Evolutionary conservation across 1,140 invertebrate genomes (phyloP).

Genomic region (Piezodorus guildinii): DNA sequence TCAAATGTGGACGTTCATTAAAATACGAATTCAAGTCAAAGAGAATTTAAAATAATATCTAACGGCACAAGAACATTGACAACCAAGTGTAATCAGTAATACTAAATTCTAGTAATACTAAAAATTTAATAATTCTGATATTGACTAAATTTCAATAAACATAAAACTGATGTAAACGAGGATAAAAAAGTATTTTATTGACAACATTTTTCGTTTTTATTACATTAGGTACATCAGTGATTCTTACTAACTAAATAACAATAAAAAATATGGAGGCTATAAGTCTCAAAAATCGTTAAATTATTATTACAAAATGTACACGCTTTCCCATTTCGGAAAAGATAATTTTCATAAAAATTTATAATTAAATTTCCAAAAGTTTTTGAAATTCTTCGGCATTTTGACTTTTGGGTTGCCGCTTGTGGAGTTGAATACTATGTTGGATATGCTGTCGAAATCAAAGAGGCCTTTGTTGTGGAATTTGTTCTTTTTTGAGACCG

Average conservation of each 20-base stretch:
- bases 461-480: not conserved
- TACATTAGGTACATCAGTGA: too few relatives aligned
- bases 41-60: too few relatives aligned
- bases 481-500: not conserved
- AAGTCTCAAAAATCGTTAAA: slow-evolving; percentile 3
- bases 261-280: slow-evolving; percentile 2
- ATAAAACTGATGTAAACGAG: too few relatives aligned
- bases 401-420: not conserved
- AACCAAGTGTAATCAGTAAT: too few relatives aligned
- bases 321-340: not conserved
- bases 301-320: slow-evolving; percentile 4
- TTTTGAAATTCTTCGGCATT: not conserved
- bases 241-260: not conserved
- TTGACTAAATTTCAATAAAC: too few relatives aligned
- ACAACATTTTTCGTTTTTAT: too few relatives aligned
- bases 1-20: too few relatives aligned
- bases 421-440: not conserved
- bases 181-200: too few relatives aligned
- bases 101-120: too few relatives aligned
- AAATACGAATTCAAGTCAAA: too few relatives aligned
- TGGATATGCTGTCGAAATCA: not conserved
- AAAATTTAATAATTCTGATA: too few relatives aligned
- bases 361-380: not conserved
- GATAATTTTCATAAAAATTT: not conserved
- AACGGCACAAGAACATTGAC: too few relatives aligned